Evolutionary conservation across 2,797 vertebrate genomes (phyloP).

Genomic region (Gallinago nigripennis): DNA sequence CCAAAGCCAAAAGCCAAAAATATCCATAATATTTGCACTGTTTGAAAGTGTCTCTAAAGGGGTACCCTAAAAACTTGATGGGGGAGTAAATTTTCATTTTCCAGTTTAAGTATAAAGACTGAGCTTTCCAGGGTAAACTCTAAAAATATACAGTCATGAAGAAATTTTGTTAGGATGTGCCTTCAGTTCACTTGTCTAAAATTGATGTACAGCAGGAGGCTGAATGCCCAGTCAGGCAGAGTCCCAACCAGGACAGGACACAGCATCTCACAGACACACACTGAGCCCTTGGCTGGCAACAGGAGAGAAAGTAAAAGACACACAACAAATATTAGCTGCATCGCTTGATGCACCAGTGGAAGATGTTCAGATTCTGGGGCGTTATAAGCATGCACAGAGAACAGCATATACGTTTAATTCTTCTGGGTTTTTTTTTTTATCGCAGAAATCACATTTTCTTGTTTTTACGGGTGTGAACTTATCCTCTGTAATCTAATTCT

Average conservation of each 20-base stretch:
- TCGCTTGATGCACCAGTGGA: not conserved
- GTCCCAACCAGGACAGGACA: not conserved
- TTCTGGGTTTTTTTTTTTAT: not conserved
- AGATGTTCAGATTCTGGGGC: not conserved
- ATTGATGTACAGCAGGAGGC: not conserved
- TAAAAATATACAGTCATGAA: not conserved
- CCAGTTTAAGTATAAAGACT: not conserved
- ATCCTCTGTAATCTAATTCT: not conserved
- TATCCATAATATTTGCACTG: not conserved
- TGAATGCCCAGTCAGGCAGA: not conserved
- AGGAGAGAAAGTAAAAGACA: not conserved
- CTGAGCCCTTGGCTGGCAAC: not conserved
- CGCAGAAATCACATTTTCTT: not conserved
- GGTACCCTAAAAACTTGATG: not conserved
- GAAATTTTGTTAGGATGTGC: not conserved
- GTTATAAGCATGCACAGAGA: not conserved
- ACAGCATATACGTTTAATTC: not conserved
- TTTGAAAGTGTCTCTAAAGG: not conserved
- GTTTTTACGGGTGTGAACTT: not conserved
- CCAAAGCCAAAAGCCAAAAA: not conserved
- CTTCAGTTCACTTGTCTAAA: not conserved
- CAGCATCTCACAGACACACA: not conserved
- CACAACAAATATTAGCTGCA: not conserved
- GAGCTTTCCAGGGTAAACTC: not conserved
- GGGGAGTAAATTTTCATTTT: not conserved